Evolutionary conservation across 2,888 invertebrate genomes (phyloP).

Genomic region (Platypus cylindrus): DNA sequence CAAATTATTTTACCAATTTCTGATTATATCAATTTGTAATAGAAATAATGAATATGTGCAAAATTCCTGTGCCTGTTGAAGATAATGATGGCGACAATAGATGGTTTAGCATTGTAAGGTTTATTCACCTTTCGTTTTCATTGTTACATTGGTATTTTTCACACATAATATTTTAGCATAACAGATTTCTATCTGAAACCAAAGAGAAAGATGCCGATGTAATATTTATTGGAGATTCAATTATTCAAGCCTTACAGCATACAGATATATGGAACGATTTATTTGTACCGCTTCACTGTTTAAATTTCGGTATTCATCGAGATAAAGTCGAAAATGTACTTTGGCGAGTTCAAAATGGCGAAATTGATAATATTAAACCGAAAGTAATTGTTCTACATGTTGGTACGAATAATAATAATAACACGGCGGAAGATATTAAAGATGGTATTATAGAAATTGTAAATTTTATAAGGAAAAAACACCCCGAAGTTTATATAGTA

Average conservation of each 20-base stretch:
- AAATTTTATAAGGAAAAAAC: conserved; percentile 57
- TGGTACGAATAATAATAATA: conserved; percentile 77
- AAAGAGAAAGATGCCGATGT: conserved; percentile 88
- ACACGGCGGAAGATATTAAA: conserved; percentile 67
- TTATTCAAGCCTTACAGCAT: conserved; percentile 69
- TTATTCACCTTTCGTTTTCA: conserved; percentile 10
- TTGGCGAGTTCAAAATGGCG: conserved; percentile 83
- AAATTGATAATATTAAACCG: conserved; percentile 76
- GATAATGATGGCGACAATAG: conserved; percentile 76
- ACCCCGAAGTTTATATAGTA: conserved; percentile 69
- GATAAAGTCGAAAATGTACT: conserved; percentile 81
- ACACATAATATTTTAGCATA: conserved; percentile 74
- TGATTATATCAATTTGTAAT: too few species aligned
- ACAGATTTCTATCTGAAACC: conserved; percentile 70
- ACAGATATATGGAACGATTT: conserved; percentile 81
- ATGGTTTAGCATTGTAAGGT: conserved; percentile 64
- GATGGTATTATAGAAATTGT: conserved; percentile 73
- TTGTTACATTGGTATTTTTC: conserved; percentile 18
- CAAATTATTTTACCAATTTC: too few species aligned
- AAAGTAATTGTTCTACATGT: conserved; percentile 81
- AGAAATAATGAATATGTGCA: conserved; percentile 56
- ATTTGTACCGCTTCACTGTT: conserved; percentile 83
- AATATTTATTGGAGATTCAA: conserved; percentile 81
- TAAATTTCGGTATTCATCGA: conserved; percentile 82
- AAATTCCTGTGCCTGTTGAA: conserved; percentile 53